A percentile compares a stretch with the other conserved stretches of the same genome.
Evolutionary conservation across 2,113 vertebrate species (phyloP).

Genomic region (Platichthys stellatus): DNA sequence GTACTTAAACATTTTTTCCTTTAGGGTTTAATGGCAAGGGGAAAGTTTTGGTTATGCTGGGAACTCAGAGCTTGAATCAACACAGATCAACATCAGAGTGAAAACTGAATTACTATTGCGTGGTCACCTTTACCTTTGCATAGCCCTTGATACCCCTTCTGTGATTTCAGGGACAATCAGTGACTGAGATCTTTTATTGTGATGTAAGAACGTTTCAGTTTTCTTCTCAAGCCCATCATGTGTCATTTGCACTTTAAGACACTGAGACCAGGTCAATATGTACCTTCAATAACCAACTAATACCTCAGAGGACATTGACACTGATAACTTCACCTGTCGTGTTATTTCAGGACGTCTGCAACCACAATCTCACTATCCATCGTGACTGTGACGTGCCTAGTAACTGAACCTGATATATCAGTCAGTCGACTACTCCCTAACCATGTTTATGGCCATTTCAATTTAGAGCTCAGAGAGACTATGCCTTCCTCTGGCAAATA

Average conservation of each 20-base stretch:
- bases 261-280: neutral
- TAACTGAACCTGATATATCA: constrained; percentile 53
- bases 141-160: too few species aligned
- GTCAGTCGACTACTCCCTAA: constrained; percentile 63
- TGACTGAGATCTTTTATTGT: too few species aligned
- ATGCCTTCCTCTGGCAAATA: constrained; percentile 70
- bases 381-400: constrained; percentile 11
- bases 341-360: constrained; percentile 11
- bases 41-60: neutral
- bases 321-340: constrained; percentile 1
- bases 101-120: too few species aligned
- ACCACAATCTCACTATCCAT: constrained; percentile 24
- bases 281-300: neutral
- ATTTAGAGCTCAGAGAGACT: constrained; percentile 73
- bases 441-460: constrained; percentile 68
- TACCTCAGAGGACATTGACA: neutral
- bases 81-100: too few species aligned
- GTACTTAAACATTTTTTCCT: neutral
- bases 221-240: too few species aligned
- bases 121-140: too few species aligned
- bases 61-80: neutral
- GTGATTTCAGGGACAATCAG: too few species aligned
- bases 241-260: neutral
- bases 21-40: neutral
- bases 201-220: too few species aligned